Evolutionary conservation across 1,140 invertebrate species (phyloP).

Genomic region (Amphibalanus amphitrite): DNA sequence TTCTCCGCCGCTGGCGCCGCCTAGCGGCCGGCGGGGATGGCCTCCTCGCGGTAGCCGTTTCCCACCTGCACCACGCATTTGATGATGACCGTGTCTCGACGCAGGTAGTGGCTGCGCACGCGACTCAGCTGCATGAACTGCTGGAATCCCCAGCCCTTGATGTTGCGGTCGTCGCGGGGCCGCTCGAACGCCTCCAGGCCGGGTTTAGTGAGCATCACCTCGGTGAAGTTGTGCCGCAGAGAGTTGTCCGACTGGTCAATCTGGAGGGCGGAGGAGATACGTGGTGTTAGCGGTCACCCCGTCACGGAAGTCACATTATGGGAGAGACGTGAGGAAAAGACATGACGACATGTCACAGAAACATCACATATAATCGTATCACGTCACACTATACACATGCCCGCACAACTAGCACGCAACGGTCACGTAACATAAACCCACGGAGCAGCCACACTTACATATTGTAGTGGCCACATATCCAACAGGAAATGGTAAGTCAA

Average conservation of each 20-base stretch:
- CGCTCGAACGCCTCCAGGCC: conserved; percentile 3
- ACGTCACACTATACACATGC: too few relatives aligned
- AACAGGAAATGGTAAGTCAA: too few relatives aligned
- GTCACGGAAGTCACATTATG: too few relatives aligned
- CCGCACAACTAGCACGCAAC: too few relatives aligned
- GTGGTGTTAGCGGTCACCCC: too few relatives aligned
- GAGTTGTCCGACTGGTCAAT: background rate
- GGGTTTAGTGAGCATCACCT: background rate
- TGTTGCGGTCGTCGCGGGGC: background rate
- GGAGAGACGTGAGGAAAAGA: too few relatives aligned
- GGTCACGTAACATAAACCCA: too few relatives aligned
- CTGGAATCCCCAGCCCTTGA: background rate
- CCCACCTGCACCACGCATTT: background rate
- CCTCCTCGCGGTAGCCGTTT: background rate
- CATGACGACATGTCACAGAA: too few relatives aligned
- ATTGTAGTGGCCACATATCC: too few relatives aligned
- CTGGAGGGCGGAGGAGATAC: background rate
- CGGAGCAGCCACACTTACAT: too few relatives aligned
- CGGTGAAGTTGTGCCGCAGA: background rate
- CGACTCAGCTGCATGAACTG: background rate
- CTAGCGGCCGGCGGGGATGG: background rate
- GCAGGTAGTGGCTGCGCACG: background rate
- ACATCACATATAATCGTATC: too few relatives aligned
- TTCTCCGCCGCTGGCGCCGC: too few relatives aligned
- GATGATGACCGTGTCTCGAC: background rate